Conservation (phyloP, 1,140 invertebrate genomes). For the Leucophenga varia region DNA sequence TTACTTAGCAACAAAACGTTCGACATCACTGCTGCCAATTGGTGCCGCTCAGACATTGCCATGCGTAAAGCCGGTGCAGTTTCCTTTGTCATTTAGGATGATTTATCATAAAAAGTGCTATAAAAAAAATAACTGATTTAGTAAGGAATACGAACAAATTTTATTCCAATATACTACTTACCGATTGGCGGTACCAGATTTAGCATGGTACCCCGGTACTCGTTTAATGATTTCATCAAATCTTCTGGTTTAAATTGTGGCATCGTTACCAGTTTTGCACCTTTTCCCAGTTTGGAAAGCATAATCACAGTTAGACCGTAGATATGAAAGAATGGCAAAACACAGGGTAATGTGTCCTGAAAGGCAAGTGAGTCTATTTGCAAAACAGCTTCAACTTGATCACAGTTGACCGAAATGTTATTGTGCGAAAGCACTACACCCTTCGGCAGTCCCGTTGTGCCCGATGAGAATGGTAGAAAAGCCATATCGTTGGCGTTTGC, state of each 20-base stretch:
- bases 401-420: constrained; percentile 63
- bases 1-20: constrained; percentile 60
- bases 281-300: constrained; percentile 63
- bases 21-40: constrained; percentile 63
- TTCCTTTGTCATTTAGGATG: constrained; percentile 61
- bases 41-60: constrained; percentile 71
- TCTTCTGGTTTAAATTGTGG: constrained; percentile 72
- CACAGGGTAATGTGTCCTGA: constrained; percentile 63
- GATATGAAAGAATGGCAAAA: constrained; percentile 85
- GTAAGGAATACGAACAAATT: not conserved
- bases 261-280: constrained; percentile 69
- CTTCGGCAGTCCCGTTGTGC: constrained; percentile 89
- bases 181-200: constrained; percentile 68
- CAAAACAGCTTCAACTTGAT: constrained; percentile 51
- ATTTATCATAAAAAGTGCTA: constrained; percentile 68
- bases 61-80: constrained; percentile 32
- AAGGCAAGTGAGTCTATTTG: constrained; percentile 52
- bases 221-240: constrained; percentile 62
- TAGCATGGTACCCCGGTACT: constrained; percentile 61
- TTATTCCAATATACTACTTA: constrained; percentile 50
- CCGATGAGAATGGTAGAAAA: constrained; percentile 73
- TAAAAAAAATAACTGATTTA: constrained; percentile 39
- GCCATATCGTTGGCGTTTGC: constrained; percentile 56
- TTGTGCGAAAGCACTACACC: constrained; percentile 78
- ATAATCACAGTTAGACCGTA: constrained; percentile 70